Percentiles rank a stretch among this genome's conserved stretches.
Evolutionary conservation across 2,888 invertebrate genomes (phyloP).

Genomic region (Stenodema calcarata): DNA sequence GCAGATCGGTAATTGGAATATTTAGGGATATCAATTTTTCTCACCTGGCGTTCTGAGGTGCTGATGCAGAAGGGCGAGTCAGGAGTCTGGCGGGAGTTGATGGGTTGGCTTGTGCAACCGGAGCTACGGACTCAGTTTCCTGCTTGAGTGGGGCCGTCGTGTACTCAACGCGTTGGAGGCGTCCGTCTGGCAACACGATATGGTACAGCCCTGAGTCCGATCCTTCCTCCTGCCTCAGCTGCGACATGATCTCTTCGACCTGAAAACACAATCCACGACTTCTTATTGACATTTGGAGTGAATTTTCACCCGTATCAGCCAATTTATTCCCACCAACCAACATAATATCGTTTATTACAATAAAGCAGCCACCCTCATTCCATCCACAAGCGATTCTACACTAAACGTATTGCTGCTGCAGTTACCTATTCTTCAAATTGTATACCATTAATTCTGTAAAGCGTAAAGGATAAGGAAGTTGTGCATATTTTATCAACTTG

Average conservation of each 20-base stretch:
- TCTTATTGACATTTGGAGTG: no score
- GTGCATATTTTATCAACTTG: not conserved
- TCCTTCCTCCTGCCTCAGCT: constrained; percentile 43
- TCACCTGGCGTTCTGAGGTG: not conserved
- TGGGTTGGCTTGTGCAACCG: not conserved
- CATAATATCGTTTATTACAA: no score
- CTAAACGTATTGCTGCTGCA: no score
- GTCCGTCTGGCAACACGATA: constrained; percentile 52
- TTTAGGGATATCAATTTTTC: not conserved
- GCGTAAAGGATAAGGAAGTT: no score
- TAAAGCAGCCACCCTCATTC: no score
- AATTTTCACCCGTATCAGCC: no score
- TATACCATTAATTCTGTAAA: no score
- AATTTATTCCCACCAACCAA: no score
- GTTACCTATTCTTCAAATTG: no score
- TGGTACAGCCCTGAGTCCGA: constrained; percentile 51
- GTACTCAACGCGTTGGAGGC: constrained; percentile 52
- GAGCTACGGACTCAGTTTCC: not conserved
- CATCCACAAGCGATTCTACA: no score
- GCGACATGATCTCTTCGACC: constrained; percentile 47
- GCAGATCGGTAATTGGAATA: no score
- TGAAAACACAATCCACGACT: not conserved
- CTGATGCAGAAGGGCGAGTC: constrained; percentile 21
- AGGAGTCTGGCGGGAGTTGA: constrained; percentile 21
- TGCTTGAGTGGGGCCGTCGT: constrained; percentile 48